Percentiles rank a stretch among this genome's conserved stretches.
Conservation (phyloP, 2,113 vertebrate genomes). For the Mirounga angustirostris region DNA sequence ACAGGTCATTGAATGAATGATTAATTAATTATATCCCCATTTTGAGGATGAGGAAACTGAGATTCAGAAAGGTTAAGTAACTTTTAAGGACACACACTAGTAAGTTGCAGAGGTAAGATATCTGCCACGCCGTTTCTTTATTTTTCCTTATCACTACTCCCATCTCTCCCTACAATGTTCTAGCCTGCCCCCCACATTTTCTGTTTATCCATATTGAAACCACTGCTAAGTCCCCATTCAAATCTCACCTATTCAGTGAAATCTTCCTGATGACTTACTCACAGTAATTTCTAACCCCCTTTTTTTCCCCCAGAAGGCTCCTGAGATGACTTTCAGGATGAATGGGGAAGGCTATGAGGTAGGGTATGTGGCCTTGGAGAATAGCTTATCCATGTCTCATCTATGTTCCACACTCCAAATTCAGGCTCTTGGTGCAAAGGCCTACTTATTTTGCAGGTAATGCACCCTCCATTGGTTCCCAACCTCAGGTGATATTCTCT, state of each 20-base stretch:
- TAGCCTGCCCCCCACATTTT: background rate
- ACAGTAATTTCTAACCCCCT: background rate
- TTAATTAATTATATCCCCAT: background rate
- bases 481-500: conserved; percentile 3
- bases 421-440: conserved; percentile 21
- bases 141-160: background rate
- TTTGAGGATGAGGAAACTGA: conserved; percentile 14
- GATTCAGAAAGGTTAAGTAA: background rate
- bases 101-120: background rate
- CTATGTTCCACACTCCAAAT: background rate
- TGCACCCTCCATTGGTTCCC: background rate
- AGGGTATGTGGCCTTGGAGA: background rate
- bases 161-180: background rate
- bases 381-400: background rate
- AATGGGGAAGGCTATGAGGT: background rate
- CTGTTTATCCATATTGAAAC: background rate
- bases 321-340: background rate
- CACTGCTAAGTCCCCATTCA: background rate
- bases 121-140: background rate
- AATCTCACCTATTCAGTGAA: conserved; percentile 24
- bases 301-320: background rate
- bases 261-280: background rate
- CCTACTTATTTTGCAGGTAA: conserved; percentile 52
- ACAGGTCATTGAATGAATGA: background rate
- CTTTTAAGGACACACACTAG: conserved; percentile 22